Evolutionary conservation across 1,140 invertebrate species (phyloP), one percentile per base, ranked within the genome.

Genomic region (Maniola jurtina): DNA sequence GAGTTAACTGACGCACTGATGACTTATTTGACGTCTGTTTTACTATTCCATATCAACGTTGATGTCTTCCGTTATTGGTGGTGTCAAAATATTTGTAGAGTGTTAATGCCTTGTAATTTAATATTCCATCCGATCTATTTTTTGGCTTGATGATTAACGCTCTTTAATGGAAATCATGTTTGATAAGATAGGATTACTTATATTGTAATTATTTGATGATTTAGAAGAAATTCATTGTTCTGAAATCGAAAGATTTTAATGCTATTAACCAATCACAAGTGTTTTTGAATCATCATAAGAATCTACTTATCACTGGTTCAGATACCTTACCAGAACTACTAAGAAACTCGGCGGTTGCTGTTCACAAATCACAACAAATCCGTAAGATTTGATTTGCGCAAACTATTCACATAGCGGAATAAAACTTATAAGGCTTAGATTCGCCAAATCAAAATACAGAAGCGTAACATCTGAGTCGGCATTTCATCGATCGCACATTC

Each of bases 1-100:
- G 88, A 88, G 84, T 88, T 88, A 86, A 86, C 88, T 87, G 85
- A 88, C 86, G 78, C 75, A 68, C 76, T 87, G 84, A 88, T 86
- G 86, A 89, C 86, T 89, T 87, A 90, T 89, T 89, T 89, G 85
- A 86, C 86, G 80, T 84, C 66, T 83, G 78, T 86, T 85, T 82
- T 76, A 86, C 77, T 75, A 79, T 75, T 71, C 63, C 67, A 68
- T 75, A 75, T 71, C 73, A 79, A 64, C 65, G 71, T 68, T 69
- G 68, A 75, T 68, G 72, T 79, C 71, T 71, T 71, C 67, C 71
- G 67, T 73, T 72, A 75, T 72, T 60, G 73, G 69, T 70, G 62
- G 67, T 61, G 77, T 79, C 75, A 75, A 73, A 79, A 79, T 70
- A 72, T 79, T 79, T 76, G 66, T 68, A 60, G 60, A 15, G 47